phyloP scores from a whole-genome alignment of 2,888 invertebrate species.

The Geophilus truncorum region DNA sequence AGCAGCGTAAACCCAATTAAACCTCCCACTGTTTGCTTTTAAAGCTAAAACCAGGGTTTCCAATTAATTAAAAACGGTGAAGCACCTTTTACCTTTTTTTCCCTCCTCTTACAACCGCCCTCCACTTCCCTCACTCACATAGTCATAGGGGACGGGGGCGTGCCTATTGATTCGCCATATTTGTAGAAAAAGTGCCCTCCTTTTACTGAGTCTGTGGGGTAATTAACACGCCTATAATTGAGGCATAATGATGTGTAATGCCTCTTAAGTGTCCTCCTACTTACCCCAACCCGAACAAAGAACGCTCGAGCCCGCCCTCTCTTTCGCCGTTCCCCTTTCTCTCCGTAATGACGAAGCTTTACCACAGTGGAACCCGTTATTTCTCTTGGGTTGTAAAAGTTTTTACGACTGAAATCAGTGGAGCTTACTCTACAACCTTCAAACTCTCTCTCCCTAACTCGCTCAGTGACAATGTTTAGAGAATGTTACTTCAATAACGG shows the following conservation, averaged over 20 bases:
- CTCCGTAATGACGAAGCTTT: not conserved
- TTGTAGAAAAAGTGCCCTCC: not conserved
- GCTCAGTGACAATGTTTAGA: not conserved
- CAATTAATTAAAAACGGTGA: not conserved
- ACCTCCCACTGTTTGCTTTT: not conserved
- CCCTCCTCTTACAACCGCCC: not conserved
- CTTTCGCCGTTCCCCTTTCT: not conserved
- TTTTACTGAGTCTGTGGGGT: not conserved
- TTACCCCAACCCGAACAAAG: not conserved
- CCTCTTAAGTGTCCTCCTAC: not conserved
- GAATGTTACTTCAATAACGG: not conserved
- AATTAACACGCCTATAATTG: slow-evolving; percentile 25
- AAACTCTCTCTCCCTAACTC: not conserved
- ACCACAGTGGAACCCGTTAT: slow-evolving; percentile 10
- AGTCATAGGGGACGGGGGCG: not conserved
- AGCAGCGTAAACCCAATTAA: not conserved
- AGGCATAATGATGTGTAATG: slow-evolving; percentile 8
- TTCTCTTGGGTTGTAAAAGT: slow-evolving; percentile 22
- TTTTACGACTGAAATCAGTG: slow-evolving; percentile 17
- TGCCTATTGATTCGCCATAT: not conserved
- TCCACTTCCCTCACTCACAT: not conserved
- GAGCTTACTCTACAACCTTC: not conserved
- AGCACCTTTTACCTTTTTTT: not conserved
- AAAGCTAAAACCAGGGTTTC: not conserved
- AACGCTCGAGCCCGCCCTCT: not conserved